Conservation (phyloP, 2,113 vertebrate species). For the Tragelaphus imberbis region DNA sequence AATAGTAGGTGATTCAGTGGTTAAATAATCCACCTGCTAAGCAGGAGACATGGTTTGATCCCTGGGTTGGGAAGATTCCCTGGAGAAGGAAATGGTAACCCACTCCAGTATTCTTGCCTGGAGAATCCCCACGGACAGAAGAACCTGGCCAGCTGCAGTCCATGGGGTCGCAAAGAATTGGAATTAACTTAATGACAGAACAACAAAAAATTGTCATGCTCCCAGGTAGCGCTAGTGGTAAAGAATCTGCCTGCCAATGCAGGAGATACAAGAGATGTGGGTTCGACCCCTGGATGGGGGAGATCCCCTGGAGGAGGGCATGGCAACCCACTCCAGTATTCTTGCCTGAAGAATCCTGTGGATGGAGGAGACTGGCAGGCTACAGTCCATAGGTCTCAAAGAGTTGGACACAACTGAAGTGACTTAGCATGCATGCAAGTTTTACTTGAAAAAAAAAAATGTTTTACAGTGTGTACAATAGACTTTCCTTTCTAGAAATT, state of each 20-base stretch:
- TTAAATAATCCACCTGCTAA: background rate
- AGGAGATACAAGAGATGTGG: background rate
- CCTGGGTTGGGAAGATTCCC: background rate
- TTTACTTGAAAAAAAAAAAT: background rate
- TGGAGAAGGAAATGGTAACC: background rate
- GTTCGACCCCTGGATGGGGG: fast-evolving
- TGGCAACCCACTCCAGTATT: background rate
- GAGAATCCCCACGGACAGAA: background rate
- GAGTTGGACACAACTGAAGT: background rate
- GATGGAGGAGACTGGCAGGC: background rate
- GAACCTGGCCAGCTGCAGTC: background rate
- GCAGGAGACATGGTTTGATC: background rate
- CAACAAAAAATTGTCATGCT: background rate
- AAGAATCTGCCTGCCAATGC: background rate
- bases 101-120: background rate
- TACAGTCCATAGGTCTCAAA: background rate
- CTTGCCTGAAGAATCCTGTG: background rate
- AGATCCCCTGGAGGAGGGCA: background rate
- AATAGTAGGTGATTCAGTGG: background rate
- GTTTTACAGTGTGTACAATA: background rate
- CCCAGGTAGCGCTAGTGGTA: background rate
- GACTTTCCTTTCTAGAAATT: background rate
- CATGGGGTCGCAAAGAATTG: background rate
- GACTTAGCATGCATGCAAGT: background rate
- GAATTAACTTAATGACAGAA: background rate